Base-by-base conservation (phyloP, 2,797 vertebrate genomes). In the Cyprinodon diabolis region DNA sequence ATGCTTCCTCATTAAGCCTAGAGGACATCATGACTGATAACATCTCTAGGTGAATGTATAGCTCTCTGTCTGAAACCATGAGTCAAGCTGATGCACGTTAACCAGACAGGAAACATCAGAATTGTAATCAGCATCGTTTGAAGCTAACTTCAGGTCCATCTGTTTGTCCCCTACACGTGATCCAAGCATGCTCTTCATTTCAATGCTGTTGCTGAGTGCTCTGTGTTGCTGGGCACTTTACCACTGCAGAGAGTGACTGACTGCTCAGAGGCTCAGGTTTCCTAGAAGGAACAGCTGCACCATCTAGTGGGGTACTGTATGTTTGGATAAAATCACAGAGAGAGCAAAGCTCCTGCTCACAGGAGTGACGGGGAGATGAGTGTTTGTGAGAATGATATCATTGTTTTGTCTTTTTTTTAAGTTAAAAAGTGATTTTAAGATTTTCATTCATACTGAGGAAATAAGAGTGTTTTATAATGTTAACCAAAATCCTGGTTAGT, bases 161-260 rank as follows among this genome's bases (percentile, higher is more conserved):
- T 85, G 78, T 84, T 82, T 4, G 47, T 68, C 76, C 81, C 75
- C 78, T 71, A 85, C 72, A 62, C 79, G 66, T 80, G 56, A 84
- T 71, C 68, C n/a, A 45, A 85, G 74, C 79, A 47, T 78, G 77
- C 47, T 78, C 85, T 84, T 89, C 77, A 90, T 91, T 86, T 74
- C 63, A 75, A 86, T 90, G 77, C 83, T 78, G 87, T 60, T 83
- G 86, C 84, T 65, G 81, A 83, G 80, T 70, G 82, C 66, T 14
- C 71, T 1, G 6, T 85, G 86, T 89, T 90, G 87, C 87, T 82
- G 89, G 87, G 88, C 83, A 75, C 86, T 82, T 83, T 21, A 86
- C 77, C 76, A 57, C 83, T 82, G 87, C 89, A 84, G 89, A 82
- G 80, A 82, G 81, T 48, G 67, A 85, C 37, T 47, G 82, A 82